Conservation (phyloP, 2,888 invertebrate species). For the Siphlonurus alternatus region DNA sequence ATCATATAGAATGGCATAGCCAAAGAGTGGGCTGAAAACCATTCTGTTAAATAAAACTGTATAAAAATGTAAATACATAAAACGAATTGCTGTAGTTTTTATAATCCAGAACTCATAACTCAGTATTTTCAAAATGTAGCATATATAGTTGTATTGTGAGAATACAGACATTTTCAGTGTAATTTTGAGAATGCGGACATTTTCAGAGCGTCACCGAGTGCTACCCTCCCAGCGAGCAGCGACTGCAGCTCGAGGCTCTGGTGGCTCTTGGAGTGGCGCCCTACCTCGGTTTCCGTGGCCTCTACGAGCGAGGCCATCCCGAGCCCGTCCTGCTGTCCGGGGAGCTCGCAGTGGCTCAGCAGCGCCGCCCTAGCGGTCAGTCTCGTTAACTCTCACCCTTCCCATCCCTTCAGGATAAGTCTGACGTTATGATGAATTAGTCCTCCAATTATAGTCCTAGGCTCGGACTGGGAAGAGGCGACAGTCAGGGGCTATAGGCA, state of each 20-base stretch:
- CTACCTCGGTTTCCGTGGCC: constrained; percentile 13
- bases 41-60: too few relatives aligned
- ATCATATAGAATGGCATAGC: too few relatives aligned
- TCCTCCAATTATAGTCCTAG: too few relatives aligned
- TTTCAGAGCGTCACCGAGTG: constrained; percentile 13
- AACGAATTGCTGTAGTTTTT: too few relatives aligned
- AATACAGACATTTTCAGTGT: too few relatives aligned
- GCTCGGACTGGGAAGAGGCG: too few relatives aligned
- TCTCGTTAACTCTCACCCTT: not conserved
- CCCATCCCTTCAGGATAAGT: not conserved
- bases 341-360: constrained; percentile 13
- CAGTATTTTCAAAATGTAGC: too few relatives aligned
- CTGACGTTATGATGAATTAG: not conserved
- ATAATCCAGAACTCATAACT: too few relatives aligned
- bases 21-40: too few relatives aligned
- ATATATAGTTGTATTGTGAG: too few relatives aligned
- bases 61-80: too few relatives aligned
- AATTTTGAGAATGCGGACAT: not conserved
- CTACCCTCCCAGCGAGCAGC: constrained; percentile 13
- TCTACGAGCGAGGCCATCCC: constrained; percentile 11
- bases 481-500: too few relatives aligned
- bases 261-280: constrained; percentile 13
- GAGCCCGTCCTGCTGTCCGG: constrained; percentile 11
- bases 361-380: constrained; percentile 14
- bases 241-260: constrained; percentile 12